phyloP scores from a whole-genome alignment of 2,797 vertebrate species.

The Acipenser transmontanus region DNA sequence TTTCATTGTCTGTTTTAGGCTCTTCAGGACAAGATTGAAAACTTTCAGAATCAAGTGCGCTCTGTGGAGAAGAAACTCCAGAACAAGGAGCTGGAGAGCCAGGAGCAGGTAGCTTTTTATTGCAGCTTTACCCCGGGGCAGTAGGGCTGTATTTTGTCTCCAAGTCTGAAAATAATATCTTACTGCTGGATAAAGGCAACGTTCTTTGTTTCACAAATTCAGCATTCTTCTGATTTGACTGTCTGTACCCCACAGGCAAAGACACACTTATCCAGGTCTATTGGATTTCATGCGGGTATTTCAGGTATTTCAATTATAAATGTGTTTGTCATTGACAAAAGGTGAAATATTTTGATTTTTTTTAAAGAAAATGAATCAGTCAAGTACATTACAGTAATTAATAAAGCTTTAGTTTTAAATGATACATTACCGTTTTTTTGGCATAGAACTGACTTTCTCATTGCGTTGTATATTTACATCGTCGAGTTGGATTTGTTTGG shows the following conservation, averaged over 20 bases:
- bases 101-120: conserved; percentile 75
- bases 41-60: conserved; percentile 56
- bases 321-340: too few relatives aligned
- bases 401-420: not conserved
- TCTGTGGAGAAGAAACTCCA: conserved; percentile 71
- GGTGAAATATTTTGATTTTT: too few relatives aligned
- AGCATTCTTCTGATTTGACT: conserved; percentile 12
- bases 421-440: too few relatives aligned
- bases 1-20: conserved; percentile 52
- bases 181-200: conserved; percentile 38
- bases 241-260: conserved; percentile 37
- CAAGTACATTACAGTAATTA: too few relatives aligned
- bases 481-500: too few relatives aligned
- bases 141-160: conserved; percentile 15
- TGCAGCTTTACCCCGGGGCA: conserved; percentile 19
- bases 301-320: too few relatives aligned
- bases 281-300: not conserved
- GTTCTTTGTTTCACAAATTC: conserved; percentile 37
- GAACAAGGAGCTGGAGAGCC: conserved; percentile 66
- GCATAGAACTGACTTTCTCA: too few relatives aligned
- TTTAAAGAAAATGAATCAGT: too few relatives aligned
- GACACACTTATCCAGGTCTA: conserved; percentile 30
- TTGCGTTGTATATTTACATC: too few relatives aligned
- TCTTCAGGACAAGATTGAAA: conserved; percentile 73
- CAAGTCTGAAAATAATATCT: conserved; percentile 20